phyloP scores from a whole-genome alignment of 53 echinoderm and acorn worm species.

The Mesocentrotus franciscanus region DNA sequence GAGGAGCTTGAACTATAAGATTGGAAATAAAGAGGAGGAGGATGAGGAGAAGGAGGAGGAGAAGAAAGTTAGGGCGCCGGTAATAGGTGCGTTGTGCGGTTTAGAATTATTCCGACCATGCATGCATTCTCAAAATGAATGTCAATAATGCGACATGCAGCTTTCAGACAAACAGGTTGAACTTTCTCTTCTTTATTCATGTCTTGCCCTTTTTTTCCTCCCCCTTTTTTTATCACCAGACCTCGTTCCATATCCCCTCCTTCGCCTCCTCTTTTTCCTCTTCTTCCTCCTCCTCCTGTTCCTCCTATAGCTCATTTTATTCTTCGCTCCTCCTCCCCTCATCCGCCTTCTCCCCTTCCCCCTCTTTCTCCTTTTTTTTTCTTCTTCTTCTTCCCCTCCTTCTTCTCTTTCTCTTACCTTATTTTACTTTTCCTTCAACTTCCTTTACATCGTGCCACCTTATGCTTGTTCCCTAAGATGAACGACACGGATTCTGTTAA shows the following conservation, averaged over 20 bases:
- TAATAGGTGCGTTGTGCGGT: background rate
- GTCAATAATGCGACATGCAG: background rate
- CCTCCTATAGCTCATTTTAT: background rate
- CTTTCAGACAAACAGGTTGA: background rate
- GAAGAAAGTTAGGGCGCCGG: background rate
- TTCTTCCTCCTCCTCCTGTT: background rate
- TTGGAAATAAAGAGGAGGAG: background rate
- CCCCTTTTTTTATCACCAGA: too few relatives aligned
- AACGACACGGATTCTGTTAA: too few relatives aligned
- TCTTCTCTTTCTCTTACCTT: too few relatives aligned
- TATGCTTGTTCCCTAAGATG: too few relatives aligned
- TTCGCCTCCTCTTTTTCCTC: background rate
- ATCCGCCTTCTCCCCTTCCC: too few relatives aligned
- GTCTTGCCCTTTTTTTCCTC: background rate
- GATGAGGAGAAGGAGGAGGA: too few relatives aligned
- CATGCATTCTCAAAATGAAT: background rate
- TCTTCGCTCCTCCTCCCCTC: too few relatives aligned
- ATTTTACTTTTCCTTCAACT: too few relatives aligned
- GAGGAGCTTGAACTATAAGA: constrained; percentile 46
- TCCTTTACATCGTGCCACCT: too few relatives aligned
- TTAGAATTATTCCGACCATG: background rate
- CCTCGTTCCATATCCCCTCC: background rate
- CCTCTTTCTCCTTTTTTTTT: too few relatives aligned
- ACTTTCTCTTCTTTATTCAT: background rate
- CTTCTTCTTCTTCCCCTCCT: too few relatives aligned